phyloP scores from a whole-genome alignment of 1,140 invertebrate species.

The Macrocentrus cingulum region DNA sequence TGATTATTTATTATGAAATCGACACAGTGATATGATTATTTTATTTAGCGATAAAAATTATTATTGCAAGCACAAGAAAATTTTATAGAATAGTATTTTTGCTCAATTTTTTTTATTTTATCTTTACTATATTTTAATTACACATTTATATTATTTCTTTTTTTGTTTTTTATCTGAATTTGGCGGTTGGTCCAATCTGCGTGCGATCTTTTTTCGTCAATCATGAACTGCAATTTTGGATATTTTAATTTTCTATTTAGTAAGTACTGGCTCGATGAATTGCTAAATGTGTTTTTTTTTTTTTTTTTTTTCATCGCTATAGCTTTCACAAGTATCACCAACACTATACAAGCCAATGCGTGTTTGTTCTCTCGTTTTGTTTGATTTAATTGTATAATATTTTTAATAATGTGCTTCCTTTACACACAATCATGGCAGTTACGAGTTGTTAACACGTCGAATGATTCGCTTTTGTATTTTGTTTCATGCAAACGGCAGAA shows the following conservation, averaged over 20 bases:
- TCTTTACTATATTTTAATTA: slow-evolving; percentile 3
- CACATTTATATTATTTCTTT: slow-evolving; percentile 32
- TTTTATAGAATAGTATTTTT: neutral
- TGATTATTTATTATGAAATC: no score
- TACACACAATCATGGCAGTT: no score
- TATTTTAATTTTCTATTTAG: slow-evolving; percentile 41
- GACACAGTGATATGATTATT: no score
- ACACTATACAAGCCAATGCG: no score
- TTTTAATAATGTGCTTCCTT: neutral
- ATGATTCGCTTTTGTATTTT: slow-evolving; percentile 60
- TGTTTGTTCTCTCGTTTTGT: no score
- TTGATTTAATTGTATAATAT: no score
- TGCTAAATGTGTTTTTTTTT: slow-evolving; percentile 23
- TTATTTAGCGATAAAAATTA: slow-evolving; percentile 7
- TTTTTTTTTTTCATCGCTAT: neutral
- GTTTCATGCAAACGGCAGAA: slow-evolving; percentile 73
- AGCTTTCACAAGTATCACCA: neutral
- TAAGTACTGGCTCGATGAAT: slow-evolving; percentile 50
- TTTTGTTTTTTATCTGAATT: slow-evolving; percentile 57
- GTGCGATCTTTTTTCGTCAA: slow-evolving; percentile 46
- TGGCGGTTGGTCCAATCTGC: slow-evolving; percentile 55
- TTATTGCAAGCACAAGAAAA: neutral
- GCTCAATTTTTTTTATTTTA: no score
- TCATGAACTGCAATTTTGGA: slow-evolving; percentile 48
- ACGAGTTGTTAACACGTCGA: slow-evolving; percentile 35